Evolutionary conservation across 2,888 invertebrate species (phyloP), one percentile per base, ranked within the genome.

Genomic region (Agrochola lota): DNA sequence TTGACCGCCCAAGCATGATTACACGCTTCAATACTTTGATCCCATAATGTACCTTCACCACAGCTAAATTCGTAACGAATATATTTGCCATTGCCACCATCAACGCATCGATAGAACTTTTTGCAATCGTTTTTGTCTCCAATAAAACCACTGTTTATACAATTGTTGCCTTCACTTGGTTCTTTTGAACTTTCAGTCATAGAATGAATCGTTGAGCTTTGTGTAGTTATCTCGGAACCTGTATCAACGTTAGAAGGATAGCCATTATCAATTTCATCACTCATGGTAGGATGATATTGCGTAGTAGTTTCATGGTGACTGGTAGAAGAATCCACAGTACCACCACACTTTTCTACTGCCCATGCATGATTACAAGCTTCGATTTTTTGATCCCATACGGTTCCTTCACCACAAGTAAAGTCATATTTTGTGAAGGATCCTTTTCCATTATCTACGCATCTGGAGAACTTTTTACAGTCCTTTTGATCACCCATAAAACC

Each of bases 381-480:
- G 30, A 97, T 93, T 66, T 91, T 92, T 77, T 96, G 92, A 92
- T 97, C 97, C 97, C 97, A 97, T 62, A 97, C 97, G 8, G 97
- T 97, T 52, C 97, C 97, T 73, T 96, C 95, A 1, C 97, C 97
- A 90, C 97, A 97, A 35, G 93, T 91, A 91, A 97, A 97, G 77
- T 97, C 97, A 85, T 97, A 97, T 88, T 96, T 97, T 1, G 93
- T 97, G 82, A 92, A 97, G 26, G 94, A 94, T 67, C 95, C 95
- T 77, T 93, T 93, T 43, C 95, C 96, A 83, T 96, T 95, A 81
- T 95, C 94, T 0, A 98, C 97, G 90, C 98, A 98, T 87, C 98
- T 96, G 86, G 97, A 98, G 93, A 98, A 98, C 91, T 97, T 98
- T 81, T 95, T 97, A 88, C 98, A 98, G 87, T 98, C 96, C 40